Base-by-base conservation (phyloP, 2,113 vertebrate species). In the Aptenodytes patagonicus region DNA sequence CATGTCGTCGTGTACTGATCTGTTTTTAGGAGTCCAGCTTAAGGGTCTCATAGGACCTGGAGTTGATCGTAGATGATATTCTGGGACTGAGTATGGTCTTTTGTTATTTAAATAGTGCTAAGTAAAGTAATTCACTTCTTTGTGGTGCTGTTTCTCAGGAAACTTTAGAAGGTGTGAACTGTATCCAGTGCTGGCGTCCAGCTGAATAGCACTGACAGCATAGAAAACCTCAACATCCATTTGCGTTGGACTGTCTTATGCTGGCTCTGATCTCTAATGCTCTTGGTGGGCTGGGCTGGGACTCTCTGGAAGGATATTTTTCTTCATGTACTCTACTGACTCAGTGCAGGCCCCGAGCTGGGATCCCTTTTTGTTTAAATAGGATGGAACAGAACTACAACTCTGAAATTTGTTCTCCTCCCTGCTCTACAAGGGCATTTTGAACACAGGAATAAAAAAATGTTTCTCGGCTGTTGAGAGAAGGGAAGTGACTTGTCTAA, bases 1-100 rank as follows among this genome's bases (percentile, higher is more conserved):
- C 11, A 1, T 25, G 58, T 52, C 0, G 0, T 52, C 0, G 0
- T 17, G 34, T 89, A 26, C 38, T 51, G 31, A 19, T 52, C 13
- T 75, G 13, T 79, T 72, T 57, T 72, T 0, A 52, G n/a, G 44
- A 73, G 15, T 36, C 24, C 54, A 46, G 24, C 14, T 28, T n/a
- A 25, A 80, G 44, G 44, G 24, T 90, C 58, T 83, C 6, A 1
- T 5, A 76, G 47, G 42, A 82, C 51, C 31, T 75, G 25, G 65
- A 10, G 2, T 82, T 91, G 75, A 60, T 70, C 1, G 1, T 22
- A 54, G 38, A 5, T 89, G 19, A 17, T 72, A 8, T 36, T 65
- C 54, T 68, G 26, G 44, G 36, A n/a, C n/a, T n/a, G 24, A 40
- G 7, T 17, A 10, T 36, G 61, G 22, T 79, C 17, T n/a, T 68